Percentiles rank a stretch among this genome's conserved stretches.
Conservation (phyloP, 1,140 invertebrate genomes). For the Drosophila neocordata region DNA sequence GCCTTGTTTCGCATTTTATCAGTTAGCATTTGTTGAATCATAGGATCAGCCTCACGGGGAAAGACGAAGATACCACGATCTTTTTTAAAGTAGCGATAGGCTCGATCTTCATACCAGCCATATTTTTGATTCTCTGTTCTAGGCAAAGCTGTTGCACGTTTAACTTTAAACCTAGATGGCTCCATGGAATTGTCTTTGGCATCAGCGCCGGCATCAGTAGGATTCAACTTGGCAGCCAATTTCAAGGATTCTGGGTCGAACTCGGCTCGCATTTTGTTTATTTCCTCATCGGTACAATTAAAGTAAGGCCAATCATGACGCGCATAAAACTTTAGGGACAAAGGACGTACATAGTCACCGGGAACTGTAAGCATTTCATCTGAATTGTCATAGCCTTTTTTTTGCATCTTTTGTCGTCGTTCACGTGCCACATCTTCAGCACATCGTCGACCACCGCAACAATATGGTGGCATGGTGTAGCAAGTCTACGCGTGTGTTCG, state of each 20-base stretch:
- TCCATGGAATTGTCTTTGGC: background rate
- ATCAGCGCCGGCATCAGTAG: too few relatives aligned
- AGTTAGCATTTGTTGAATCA: constrained; percentile 49
- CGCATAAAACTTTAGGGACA: constrained; percentile 62
- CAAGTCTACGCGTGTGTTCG: background rate
- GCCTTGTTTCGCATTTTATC: background rate
- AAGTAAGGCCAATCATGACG: constrained; percentile 67
- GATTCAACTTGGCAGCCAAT: background rate
- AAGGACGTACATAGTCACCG: constrained; percentile 43
- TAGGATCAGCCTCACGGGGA: constrained; percentile 62
- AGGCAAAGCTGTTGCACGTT: constrained; percentile 51
- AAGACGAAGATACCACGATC: constrained; percentile 60
- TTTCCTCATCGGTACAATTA: constrained; percentile 42
- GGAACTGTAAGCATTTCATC: constrained; percentile 15
- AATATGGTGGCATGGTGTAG: constrained; percentile 55
- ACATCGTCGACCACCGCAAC: constrained; percentile 58
- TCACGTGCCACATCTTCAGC: constrained; percentile 36
- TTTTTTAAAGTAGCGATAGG: constrained; percentile 45
- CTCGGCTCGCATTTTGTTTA: constrained; percentile 40
- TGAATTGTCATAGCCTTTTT: background rate
- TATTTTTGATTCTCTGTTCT: constrained; percentile 61
- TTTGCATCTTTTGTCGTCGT: background rate
- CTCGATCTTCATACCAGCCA: constrained; percentile 67
- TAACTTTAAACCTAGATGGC: constrained; percentile 32
- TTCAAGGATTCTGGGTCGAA: constrained; percentile 46